A percentile compares a stretch with the other conserved stretches of the same genome.
phyloP scores from a whole-genome alignment of 1,140 invertebrate species.

The Trichonephila inaurata region DNA sequence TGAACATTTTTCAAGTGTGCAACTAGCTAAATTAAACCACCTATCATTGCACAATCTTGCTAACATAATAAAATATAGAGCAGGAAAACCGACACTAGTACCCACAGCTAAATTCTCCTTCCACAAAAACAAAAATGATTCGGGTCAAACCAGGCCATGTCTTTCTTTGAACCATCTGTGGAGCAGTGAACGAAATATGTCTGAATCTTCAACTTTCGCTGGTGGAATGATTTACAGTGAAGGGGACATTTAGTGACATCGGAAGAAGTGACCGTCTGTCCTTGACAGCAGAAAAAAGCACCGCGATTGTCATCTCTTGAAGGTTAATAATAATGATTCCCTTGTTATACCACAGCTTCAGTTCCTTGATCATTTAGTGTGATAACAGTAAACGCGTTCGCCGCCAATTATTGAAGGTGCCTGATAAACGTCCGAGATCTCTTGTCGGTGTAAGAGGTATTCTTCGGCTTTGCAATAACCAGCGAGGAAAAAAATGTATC shows the following conservation, averaged over 20 bases:
- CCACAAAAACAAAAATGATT: no score
- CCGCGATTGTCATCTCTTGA: conserved; percentile 60
- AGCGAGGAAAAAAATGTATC: conserved; percentile 25
- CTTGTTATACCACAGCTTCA: conserved; percentile 65
- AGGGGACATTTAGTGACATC: conserved; percentile 52
- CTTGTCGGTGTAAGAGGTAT: conserved; percentile 1
- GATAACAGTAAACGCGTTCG: conserved; percentile 49
- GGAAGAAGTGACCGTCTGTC: conserved; percentile 60
- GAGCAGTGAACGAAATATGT: not conserved
- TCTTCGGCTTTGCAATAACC: not conserved
- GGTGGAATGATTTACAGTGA: not conserved
- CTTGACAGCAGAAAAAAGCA: conserved; percentile 42
- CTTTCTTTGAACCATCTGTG: no score
- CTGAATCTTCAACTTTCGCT: not conserved
- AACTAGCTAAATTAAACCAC: no score
- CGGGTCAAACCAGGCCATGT: no score
- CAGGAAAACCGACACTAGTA: no score
- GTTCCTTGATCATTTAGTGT: conserved; percentile 51
- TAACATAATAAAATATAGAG: no score
- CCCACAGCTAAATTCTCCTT: no score
- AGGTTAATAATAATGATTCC: conserved; percentile 74
- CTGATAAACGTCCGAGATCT: conserved; percentile 39
- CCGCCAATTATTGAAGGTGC: conserved; percentile 69
- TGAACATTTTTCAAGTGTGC: no score
- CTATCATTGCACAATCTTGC: no score